Percentiles rank a stretch among this genome's conserved stretches.
These are phyloP conservation scores for Fregetta grallaria DNA, from an alignment of 2,113 vertebrate species.

Conservation along the genomic window DNA sequence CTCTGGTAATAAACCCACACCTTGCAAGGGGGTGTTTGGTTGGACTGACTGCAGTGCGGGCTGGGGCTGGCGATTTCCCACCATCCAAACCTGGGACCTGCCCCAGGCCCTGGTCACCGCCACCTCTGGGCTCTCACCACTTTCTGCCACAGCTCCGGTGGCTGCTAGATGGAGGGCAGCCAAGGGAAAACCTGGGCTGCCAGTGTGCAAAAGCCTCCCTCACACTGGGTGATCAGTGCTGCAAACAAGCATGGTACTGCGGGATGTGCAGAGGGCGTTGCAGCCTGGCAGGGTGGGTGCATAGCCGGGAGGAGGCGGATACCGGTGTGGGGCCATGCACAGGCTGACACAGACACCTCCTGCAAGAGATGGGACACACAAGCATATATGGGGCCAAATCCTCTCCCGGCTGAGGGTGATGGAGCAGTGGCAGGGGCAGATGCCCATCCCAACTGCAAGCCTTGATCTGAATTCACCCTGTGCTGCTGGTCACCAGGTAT, in stretches of 20 bases:
- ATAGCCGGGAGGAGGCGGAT: rapidly evolving
- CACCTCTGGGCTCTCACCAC: background rate
- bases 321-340: background rate
- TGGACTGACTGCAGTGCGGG: rapidly evolving
- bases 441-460: background rate
- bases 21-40: background rate
- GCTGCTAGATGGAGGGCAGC: background rate
- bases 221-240: background rate
- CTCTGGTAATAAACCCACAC: background rate
- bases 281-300: background rate
- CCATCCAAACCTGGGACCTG: background rate
- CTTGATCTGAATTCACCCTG: background rate
- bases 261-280: rapidly evolving
- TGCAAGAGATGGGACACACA: background rate
- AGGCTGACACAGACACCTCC: background rate
- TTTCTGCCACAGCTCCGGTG: background rate
- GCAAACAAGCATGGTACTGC: background rate
- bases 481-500: background rate
- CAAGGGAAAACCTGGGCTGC: background rate
- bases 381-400: background rate
- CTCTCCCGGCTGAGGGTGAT: background rate
- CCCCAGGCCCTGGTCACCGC: background rate
- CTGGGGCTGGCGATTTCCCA: background rate
- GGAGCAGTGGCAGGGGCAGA: background rate
- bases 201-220: background rate